A percentile compares a stretch with the other conserved stretches of the same genome.
These are phyloP conservation scores for Drosophila nikananu DNA, from an alignment of 1,140 invertebrate genomes.

Conservation along the genomic window DNA sequence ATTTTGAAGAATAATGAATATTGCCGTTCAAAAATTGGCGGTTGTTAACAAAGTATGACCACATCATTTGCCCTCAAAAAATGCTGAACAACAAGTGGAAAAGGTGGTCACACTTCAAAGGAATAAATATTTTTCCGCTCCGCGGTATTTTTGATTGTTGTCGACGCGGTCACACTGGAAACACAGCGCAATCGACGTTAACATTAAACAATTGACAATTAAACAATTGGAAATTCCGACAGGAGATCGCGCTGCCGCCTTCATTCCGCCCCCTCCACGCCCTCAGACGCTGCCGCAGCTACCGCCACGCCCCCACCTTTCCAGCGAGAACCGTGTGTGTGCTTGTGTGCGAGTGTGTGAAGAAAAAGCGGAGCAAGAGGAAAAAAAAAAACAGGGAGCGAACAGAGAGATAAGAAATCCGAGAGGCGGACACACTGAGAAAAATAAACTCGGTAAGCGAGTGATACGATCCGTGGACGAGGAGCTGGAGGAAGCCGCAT, in stretches of 20 bases:
- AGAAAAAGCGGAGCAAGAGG: slow-evolving; percentile 23
- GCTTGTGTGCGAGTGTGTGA: slow-evolving; percentile 17
- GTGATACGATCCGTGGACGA: background rate
- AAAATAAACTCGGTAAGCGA: slow-evolving; percentile 2
- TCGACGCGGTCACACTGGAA: slow-evolving; percentile 12
- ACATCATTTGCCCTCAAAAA: too few species aligned
- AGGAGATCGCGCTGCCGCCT: slow-evolving; percentile 18
- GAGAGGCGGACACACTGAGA: slow-evolving; percentile 29
- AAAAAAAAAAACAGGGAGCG: slow-evolving; percentile 43
- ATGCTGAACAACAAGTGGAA: too few species aligned
- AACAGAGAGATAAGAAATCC: slow-evolving; percentile 46
- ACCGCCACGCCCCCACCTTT: slow-evolving; percentile 23
- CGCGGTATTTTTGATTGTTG: background rate
- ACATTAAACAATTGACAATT: slow-evolving; percentile 37
- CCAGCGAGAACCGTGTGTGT: slow-evolving; percentile 9
- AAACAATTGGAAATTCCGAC: slow-evolving; percentile 37
- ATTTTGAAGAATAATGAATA: too few species aligned
- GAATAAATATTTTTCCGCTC: too few species aligned
- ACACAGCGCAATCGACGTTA: slow-evolving; percentile 36
- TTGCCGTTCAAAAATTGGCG: too few species aligned
- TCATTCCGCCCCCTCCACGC: slow-evolving; percentile 5
- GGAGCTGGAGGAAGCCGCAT: slow-evolving; percentile 18
- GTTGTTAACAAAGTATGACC: too few species aligned
- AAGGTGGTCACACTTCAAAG: too few species aligned
- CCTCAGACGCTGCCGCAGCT: slow-evolving; percentile 11